phyloP scores from a whole-genome alignment of 1,140 invertebrate species.

The Zaprionus gabonicus region DNA sequence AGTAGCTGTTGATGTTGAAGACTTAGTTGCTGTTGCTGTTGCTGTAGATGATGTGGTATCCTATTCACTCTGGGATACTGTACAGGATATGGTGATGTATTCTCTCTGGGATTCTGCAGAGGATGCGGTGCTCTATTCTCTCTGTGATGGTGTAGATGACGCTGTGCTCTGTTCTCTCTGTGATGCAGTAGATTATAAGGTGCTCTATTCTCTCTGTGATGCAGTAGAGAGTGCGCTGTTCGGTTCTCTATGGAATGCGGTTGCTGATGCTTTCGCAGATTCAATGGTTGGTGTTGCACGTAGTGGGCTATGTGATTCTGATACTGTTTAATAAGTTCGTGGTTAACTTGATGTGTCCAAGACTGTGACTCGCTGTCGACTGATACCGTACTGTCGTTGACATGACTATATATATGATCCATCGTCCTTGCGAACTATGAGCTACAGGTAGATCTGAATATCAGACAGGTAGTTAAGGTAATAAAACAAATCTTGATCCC shows the following conservation, averaged over 20 bases:
- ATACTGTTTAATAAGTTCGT: background rate
- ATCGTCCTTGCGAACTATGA: slow-evolving; percentile 13
- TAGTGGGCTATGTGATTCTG: background rate
- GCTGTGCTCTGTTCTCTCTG: too few species aligned
- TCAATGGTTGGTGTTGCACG: background rate
- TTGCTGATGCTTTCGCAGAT: background rate
- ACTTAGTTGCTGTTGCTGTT: background rate
- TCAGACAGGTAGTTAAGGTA: slow-evolving; percentile 3
- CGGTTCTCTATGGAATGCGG: background rate
- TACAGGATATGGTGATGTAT: background rate
- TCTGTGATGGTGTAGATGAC: too few species aligned
- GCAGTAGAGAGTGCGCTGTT: too few species aligned
- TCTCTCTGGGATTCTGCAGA: background rate
- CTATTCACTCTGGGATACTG: too few species aligned
- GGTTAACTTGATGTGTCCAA: slow-evolving; percentile 11
- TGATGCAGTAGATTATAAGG: too few species aligned
- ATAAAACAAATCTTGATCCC: background rate
- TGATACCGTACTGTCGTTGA: slow-evolving; percentile 41
- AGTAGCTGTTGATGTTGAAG: background rate
- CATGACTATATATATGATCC: slow-evolving; percentile 45
- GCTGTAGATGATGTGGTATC: background rate
- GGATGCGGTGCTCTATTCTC: too few species aligned
- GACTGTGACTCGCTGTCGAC: slow-evolving; percentile 20
- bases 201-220: too few species aligned
- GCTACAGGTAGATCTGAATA: slow-evolving; percentile 14